Conservation (phyloP, 2,113 vertebrate species). For the Euleptes europaea region DNA sequence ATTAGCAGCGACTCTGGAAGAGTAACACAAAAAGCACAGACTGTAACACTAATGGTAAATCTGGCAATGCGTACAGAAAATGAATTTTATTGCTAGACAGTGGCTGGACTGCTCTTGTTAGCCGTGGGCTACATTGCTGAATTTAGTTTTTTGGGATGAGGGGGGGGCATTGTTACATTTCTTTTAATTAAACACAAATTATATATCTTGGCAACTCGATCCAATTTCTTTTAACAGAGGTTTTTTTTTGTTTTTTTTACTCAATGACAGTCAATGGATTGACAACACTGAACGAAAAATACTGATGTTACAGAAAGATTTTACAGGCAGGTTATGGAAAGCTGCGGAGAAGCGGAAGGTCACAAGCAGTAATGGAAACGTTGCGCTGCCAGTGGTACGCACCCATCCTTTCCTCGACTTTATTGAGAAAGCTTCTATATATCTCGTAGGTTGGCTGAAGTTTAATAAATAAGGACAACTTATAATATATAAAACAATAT, state of each 20-base stretch:
- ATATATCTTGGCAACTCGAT: constrained; percentile 69
- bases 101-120: neutral
- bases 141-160: constrained; percentile 19
- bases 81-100: neutral
- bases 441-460: constrained; percentile 80
- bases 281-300: constrained; percentile 81
- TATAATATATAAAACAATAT: constrained; percentile 93
- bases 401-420: constrained; percentile 76
- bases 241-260: constrained; percentile 53
- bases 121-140: accelerated
- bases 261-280: constrained; percentile 73
- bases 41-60: constrained; percentile 15
- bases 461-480: constrained; percentile 99
- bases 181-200: constrained; percentile 52
- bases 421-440: constrained; percentile 79
- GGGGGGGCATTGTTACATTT: neutral
- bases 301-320: constrained; percentile 74
- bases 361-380: constrained; percentile 67
- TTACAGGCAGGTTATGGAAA: constrained; percentile 67
- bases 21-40: neutral
- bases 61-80: neutral
- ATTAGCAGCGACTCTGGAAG: constrained; percentile 27
- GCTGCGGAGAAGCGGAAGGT: constrained; percentile 46
- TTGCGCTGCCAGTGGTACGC: constrained; percentile 72
- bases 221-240: constrained; percentile 69